Base-by-base conservation (phyloP, 2,888 invertebrate species). In the Cyrtodaria siliqua region DNA sequence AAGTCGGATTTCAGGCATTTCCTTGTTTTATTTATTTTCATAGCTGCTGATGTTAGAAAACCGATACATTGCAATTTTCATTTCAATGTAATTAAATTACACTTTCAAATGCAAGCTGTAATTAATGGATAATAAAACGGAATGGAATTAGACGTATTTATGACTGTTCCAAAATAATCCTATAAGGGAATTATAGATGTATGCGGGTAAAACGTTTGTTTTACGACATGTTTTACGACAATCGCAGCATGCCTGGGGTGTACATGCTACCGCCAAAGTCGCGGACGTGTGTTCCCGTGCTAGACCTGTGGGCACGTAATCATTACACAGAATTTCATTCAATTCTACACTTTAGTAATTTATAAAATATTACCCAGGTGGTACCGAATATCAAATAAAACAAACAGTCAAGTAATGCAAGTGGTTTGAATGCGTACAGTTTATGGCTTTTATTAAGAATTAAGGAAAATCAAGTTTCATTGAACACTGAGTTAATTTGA, bases 1-100 rank as follows among this genome's bases (percentile, higher is more conserved):
- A 40, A 56, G 29, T 56, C 33, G 40, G 12, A 2, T 40, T 57
- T 57, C 6, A 26, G 40, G 3, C 16, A 49, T 33, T 27, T 53
- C 42, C 40, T 20, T 47, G 62, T 66, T 61, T 59, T 77, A 68
- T 77, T 71, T 77, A 77, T 71, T 71, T 57, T 63, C 40, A 57
- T 57, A 63, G 67, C 49, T 67, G 61, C 67, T 40, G 47, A 57
- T 42, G 44, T 40, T 42, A 42, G 71, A 47, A 72, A 72, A 57
- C 33, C 33, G 77, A 71, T 71, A 71, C 68, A 62, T 52, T 68
- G 68, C 49, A 71, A 71, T 71, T 66, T 59, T 71, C 67, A 77
- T 71, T 77, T 67, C 59, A 63, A 55, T 71, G 71, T 77, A 71
- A 71, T 77, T 71, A 77, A 71, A 68, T 68, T 57, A 49, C 76